phyloP scores from a whole-genome alignment of 2,888 invertebrate genomes.

The Selenia dentaria region DNA sequence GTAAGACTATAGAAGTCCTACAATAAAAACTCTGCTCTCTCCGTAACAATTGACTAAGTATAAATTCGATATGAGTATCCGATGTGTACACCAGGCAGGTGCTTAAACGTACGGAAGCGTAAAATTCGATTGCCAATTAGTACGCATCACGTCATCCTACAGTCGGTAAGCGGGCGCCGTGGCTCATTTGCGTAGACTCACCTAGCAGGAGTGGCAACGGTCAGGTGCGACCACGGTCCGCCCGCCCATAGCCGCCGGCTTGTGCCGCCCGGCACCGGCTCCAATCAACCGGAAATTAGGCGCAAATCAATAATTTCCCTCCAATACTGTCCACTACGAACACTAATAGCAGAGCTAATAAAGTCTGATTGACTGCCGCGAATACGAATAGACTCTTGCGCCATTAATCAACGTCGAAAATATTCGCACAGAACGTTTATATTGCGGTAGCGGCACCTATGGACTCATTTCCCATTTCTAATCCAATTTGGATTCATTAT shows the following conservation, averaged over 20 bases:
- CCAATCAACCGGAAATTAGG: conserved; percentile 74
- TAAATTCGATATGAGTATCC: too few relatives aligned
- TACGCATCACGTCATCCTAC: conserved; percentile 17
- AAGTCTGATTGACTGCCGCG: conserved; percentile 66
- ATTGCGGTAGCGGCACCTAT: conserved; percentile 25
- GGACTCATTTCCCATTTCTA: conserved; percentile 27
- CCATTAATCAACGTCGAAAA: conserved; percentile 35
- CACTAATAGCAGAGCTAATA: too few relatives aligned
- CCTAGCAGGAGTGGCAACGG: conserved; percentile 3
- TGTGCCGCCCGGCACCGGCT: conserved; percentile 44
- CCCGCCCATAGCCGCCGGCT: conserved; percentile 45
- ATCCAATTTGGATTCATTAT: conserved; percentile 11
- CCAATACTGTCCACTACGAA: conserved; percentile 54
- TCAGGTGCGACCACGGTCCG: conserved; percentile 59
- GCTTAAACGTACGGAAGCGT: background rate
- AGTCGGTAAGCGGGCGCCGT: conserved; percentile 4
- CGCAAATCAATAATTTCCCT: conserved; percentile 80
- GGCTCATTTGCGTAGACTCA: conserved; percentile 9
- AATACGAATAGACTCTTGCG: conserved; percentile 17
- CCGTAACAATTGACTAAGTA: too few relatives aligned
- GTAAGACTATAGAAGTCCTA: too few relatives aligned
- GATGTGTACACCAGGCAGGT: too few relatives aligned
- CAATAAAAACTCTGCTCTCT: too few relatives aligned
- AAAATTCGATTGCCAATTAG: conserved; percentile 29
- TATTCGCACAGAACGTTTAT: conserved; percentile 31